These are phyloP conservation scores for Aplysia californica DNA, from an alignment of 1,140 invertebrate genomes.

Conservation along the genomic window DNA sequence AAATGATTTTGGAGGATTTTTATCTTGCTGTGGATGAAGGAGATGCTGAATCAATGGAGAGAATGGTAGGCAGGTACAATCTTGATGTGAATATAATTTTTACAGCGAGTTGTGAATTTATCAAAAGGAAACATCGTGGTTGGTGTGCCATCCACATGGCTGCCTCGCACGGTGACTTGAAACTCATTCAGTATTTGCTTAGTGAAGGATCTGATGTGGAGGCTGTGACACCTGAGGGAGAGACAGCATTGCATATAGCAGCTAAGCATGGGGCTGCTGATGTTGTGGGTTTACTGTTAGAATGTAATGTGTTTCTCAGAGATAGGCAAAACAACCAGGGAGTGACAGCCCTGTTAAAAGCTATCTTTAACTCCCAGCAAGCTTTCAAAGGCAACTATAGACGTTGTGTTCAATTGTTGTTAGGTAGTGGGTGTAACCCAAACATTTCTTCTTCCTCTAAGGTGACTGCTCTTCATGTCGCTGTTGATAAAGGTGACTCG, in stretches of 20 bases:
- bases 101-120: conserved; percentile 27
- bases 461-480: conserved; percentile 45
- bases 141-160: conserved; percentile 42
- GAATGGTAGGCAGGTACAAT: conserved; percentile 23
- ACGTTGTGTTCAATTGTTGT: conserved; percentile 38
- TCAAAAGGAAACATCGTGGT: conserved; percentile 33
- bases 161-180: conserved; percentile 36
- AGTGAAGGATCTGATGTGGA: conserved; percentile 33
- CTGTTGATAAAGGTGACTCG: conserved; percentile 40
- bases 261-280: conserved; percentile 47
- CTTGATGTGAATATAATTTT: conserved; percentile 46
- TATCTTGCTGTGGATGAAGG: conserved; percentile 37
- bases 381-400: conserved; percentile 39
- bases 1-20: conserved; percentile 7
- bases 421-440: conserved; percentile 43
- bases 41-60: conserved; percentile 29
- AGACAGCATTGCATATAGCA: conserved; percentile 45
- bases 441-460: conserved; percentile 43
- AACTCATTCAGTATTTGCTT: conserved; percentile 33
- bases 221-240: conserved; percentile 42
- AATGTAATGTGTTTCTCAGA: conserved; percentile 34
- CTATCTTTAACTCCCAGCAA: conserved; percentile 37
- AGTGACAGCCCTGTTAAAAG: conserved; percentile 47
- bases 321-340: conserved; percentile 51
- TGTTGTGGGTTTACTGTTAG: conserved; percentile 37